Base-by-base conservation (phyloP, 2,113 vertebrate species). In the Electrona antarctica region DNA sequence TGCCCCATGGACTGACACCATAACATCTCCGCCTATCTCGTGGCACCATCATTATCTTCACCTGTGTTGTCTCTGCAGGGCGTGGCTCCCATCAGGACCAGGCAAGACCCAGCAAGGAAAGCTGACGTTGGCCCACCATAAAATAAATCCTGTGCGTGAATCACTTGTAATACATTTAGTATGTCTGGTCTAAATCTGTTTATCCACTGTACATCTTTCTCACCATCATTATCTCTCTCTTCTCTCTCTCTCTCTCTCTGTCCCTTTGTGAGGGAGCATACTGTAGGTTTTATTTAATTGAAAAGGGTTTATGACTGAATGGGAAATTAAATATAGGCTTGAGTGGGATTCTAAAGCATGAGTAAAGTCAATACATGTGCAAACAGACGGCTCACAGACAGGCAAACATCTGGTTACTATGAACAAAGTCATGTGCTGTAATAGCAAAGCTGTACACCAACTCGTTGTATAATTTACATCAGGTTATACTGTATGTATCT, bases 51-150 rank as follows among this genome's bases (percentile, higher is more conserved):
- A 41, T 12, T 28, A 49, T 8, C 51, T 61, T 62, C 60, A 70
- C 73, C 66, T 79, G 47, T 76, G 73, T 85, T 74, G 82, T 76
- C 48, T 65, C 41, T 59, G 55, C 7, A 0, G 10, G 64, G 83
- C 0, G 72, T 81, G 84, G 67, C 41, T 48, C n/a, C 46, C 45
- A 65, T 65, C 28, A 70, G 54, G 10, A 67, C 45, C 52, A 87
- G 71, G 72, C 71, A 71, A 64, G 68, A 78, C 41, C 14, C 61
- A 56, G 67, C 1, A 59, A 69, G 49, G 7, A 71, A 51, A 1
- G 0, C 11, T 8, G 8, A 68, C 57, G 49, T 6, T 28, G 4
- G 13, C 9, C 50, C 10, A 47, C n/a, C 8, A 52, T 49, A 2
- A 65, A 65, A 62, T 47, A 57, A 10, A 63, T 7, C 14, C 9